Conservation (phyloP, 2,797 vertebrate genomes). For the Periophthalmus magnuspinnatus region DNA sequence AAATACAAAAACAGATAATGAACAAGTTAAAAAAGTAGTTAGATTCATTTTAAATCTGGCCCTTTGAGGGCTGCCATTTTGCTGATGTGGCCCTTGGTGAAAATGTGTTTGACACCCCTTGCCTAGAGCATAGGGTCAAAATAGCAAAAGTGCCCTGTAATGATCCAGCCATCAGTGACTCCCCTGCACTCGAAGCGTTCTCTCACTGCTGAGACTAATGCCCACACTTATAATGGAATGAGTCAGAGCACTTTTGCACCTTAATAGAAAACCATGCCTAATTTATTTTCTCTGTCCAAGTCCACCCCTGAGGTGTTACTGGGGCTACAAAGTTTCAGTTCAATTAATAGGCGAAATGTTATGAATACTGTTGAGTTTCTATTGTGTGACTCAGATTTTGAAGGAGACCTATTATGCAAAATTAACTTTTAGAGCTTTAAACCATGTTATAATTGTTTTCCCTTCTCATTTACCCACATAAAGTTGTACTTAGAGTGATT, state of each 20-base stretch:
- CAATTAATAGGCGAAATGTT: neutral
- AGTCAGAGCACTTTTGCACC: constrained; percentile 1
- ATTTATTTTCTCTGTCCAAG: neutral
- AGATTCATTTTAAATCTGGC: no score
- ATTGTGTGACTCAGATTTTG: neutral
- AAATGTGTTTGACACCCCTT: no score
- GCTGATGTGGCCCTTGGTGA: no score
- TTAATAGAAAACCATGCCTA: neutral
- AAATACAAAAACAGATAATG: no score
- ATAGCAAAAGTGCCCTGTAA: neutral
- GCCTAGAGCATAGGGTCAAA: no score
- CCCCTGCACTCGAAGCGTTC: neutral
- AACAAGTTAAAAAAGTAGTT: no score
- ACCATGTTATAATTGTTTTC: no score
- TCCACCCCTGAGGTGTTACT: neutral
- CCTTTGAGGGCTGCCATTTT: no score
- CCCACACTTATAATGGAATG: neutral
- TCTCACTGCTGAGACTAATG: neutral
- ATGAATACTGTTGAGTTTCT: neutral
- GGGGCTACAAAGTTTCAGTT: neutral
- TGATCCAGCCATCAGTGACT: neutral
- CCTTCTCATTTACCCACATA: no score
- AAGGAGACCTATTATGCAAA: no score
- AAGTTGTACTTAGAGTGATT: no score
- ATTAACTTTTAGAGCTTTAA: no score